Evolutionary conservation across 92 coral and sea anemone species (phyloP).

Genomic region (Siderastrea radians): DNA sequence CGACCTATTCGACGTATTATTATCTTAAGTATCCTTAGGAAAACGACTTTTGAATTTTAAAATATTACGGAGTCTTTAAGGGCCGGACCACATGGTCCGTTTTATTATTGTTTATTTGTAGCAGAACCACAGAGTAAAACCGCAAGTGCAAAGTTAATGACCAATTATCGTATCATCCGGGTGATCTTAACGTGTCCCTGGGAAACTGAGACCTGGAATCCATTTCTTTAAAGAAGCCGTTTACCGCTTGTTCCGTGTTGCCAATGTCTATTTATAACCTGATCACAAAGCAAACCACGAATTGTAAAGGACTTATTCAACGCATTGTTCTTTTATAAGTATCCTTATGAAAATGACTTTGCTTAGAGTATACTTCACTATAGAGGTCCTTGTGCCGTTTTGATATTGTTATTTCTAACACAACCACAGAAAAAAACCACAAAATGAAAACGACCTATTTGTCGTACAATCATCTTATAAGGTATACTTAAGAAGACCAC

Average conservation of each 20-base stretch:
- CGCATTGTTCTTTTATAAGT: neutral
- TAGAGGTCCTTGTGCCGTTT: neutral
- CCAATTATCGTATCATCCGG: no score
- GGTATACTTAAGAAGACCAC: neutral
- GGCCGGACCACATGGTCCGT: neutral
- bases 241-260: no score
- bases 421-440: neutral
- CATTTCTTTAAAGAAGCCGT: no score
- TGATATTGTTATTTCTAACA: neutral
- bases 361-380: neutral
- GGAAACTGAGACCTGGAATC: no score
- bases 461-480: neutral
- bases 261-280: neutral
- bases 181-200: no score
- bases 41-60: no score
- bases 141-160: neutral
- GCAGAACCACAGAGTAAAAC: conserved; percentile 4
- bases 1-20: no score
- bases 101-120: conserved; percentile 1
- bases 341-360: neutral
- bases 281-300: neutral
- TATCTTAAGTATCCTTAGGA: no score
- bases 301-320: neutral
- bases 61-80: neutral
- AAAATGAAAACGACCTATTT: neutral